Evolutionary conservation across 2,113 vertebrate genomes (phyloP).

Genomic region (Bubo bubo): DNA sequence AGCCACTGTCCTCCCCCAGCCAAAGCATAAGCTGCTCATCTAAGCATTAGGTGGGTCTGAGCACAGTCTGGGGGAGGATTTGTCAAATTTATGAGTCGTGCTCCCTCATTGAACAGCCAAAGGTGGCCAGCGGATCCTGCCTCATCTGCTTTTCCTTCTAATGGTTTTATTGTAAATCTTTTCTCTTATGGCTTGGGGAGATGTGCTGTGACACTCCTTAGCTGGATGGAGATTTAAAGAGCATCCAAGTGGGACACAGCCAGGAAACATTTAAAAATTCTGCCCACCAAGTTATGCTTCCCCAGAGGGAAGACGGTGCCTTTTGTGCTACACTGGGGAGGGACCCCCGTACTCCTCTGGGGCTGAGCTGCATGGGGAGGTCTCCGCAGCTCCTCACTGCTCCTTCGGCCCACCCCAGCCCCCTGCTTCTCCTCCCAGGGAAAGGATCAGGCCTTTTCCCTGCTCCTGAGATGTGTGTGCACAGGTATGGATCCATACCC

Average conservation of each 20-base stretch:
- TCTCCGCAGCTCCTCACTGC: not conserved
- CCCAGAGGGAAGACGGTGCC: not conserved
- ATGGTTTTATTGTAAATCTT: not conserved
- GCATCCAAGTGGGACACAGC: not conserved
- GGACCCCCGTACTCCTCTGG: rapidly evolving
- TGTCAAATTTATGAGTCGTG: not conserved
- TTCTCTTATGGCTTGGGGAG: not conserved
- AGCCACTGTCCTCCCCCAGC: not conserved
- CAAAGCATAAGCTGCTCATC: rapidly evolving
- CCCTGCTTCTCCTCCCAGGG: not conserved
- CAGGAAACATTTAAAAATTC: not conserved
- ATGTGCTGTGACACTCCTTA: not conserved
- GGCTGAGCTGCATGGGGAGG: not conserved
- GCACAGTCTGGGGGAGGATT: not conserved
- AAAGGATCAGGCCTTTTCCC: not conserved
- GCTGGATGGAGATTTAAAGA: not conserved
- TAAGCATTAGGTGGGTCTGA: not conserved
- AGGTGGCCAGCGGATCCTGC: not conserved
- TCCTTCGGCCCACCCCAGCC: not conserved
- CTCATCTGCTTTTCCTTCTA: not conserved
- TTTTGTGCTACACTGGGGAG: not conserved
- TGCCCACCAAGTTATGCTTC: not conserved
- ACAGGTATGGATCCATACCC: rapidly evolving
- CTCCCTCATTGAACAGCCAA: not conserved
- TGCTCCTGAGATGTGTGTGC: not conserved